Conservation (phyloP, 2,797 vertebrate species). For the Remorina albescens region DNA sequence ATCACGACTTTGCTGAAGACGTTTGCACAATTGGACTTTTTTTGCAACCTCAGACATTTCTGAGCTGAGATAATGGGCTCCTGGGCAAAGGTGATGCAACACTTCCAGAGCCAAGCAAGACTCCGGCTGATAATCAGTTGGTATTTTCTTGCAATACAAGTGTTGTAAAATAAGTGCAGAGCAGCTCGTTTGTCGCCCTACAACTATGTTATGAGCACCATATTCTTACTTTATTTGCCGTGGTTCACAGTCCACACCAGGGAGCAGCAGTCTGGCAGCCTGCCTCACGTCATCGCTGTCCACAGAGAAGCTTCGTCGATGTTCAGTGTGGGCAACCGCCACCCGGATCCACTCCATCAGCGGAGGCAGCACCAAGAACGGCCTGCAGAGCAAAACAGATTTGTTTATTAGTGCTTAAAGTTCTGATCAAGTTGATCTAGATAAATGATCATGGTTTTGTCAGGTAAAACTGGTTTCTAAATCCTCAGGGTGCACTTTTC, state of each 20-base stretch:
- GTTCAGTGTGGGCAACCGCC: constrained; percentile 85
- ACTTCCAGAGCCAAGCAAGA: not conserved
- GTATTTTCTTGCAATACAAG: not conserved
- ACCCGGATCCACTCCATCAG: constrained; percentile 90
- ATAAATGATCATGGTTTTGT: not conserved
- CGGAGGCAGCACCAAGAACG: constrained; percentile 85
- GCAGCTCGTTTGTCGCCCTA: not conserved
- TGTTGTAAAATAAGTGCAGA: not conserved
- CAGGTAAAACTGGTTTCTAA: not conserved
- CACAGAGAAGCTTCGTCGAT: constrained; percentile 86
- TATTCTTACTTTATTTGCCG: constrained; percentile 84
- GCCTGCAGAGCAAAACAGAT: constrained; percentile 72
- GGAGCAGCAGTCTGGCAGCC: constrained; percentile 86
- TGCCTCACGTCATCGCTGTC: constrained; percentile 88
- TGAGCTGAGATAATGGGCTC: not conserved
- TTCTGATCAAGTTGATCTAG: not conserved
- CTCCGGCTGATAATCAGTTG: not conserved
- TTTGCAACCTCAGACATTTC: not conserved
- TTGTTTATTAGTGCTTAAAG: not conserved
- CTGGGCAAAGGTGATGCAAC: not conserved
- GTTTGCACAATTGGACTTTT: not conserved
- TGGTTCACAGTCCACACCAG: constrained; percentile 88
- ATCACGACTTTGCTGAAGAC: not conserved
- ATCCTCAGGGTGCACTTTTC: not conserved
- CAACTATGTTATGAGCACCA: not conserved